A percentile compares a stretch with the other conserved stretches of the same genome.
phyloP scores from a whole-genome alignment of 2,888 invertebrate genomes.

The Drosophila pseudotalamancana region DNA sequence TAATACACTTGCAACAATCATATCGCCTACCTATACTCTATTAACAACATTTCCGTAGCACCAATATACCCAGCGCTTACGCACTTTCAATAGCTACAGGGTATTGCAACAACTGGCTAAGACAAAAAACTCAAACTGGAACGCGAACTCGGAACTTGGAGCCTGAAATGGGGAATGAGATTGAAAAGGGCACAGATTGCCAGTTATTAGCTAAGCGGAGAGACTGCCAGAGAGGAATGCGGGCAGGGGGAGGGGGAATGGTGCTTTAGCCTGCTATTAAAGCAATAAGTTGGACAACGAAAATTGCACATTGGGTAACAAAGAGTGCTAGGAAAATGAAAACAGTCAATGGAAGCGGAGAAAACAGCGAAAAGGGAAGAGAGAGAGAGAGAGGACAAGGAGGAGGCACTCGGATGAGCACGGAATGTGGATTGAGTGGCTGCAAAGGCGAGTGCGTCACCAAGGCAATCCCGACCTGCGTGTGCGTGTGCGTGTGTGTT shows the following conservation, averaged over 20 bases:
- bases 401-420: not conserved
- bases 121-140: conserved; percentile 15
- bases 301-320: conserved; percentile 53
- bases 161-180: conserved; percentile 45
- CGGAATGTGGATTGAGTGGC: conserved; percentile 49
- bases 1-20: not conserved
- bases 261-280: conserved; percentile 55
- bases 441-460: conserved; percentile 38
- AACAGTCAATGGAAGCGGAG: conserved; percentile 5
- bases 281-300: conserved; percentile 64
- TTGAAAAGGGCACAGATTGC: conserved; percentile 62
- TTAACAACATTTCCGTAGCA: not conserved
- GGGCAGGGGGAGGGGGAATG: not conserved
- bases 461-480: conserved; percentile 17
- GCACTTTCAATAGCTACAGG: not conserved
- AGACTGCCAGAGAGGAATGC: not conserved
- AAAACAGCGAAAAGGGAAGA: not conserved
- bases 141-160: conserved; percentile 7
- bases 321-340: conserved; percentile 44
- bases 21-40: not conserved
- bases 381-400: not conserved
- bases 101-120: conserved; percentile 6
- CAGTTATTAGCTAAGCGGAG: conserved; percentile 53
- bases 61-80: not conserved
- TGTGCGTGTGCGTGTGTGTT: conserved; percentile 4